Evolutionary conservation across 1,140 invertebrate species (phyloP), one percentile per base, ranked within the genome.

Genomic region (Ganaspis sp.): DNA sequence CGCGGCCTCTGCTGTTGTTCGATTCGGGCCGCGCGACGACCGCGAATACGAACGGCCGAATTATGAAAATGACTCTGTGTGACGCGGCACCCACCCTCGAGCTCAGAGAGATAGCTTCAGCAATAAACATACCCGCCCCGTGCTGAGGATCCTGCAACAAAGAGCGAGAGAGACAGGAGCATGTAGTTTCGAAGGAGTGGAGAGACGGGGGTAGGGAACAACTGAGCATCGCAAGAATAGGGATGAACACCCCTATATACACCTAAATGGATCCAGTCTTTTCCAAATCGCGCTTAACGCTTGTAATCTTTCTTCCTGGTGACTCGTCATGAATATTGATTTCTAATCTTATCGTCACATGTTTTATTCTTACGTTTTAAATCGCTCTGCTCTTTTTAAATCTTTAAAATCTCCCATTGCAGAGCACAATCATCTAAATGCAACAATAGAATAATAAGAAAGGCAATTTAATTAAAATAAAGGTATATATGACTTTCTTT

Each of bases 31-130:
- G 88, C 87, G 85, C 87, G 84, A 81, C 81, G 83, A 87, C 86
- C 80, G 89, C 89, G 92, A 92, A 92, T 92, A 92, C 91, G 92
- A 92, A 92, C 91, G 91, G 90, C 91, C 89, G 87, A 92, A 92
- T 92, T 92, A 92, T 92, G 91, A 92, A 92, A 92, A 92, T 92
- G 89, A 92, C 90, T 88, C 84, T 77, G 85, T 88, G 88, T 90
- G 90, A 90, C 88, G 89, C 89, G 86, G 88, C 87, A 86, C 79
- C 88, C 87, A 88, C 87, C 89, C 89, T 88, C 82, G 79, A 84
- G 77, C 73, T 69, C 84, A 82, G 83, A 85, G 88, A 90, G 90
- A 91, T 90, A 91, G 89, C 89, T 90, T 82, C 81, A 87, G 89
- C 88, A 89, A 90, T 90, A 91, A 90, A 91, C 89, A 90, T 91